These are phyloP conservation scores for Sarcophaga bullata DNA, from an alignment of 1,140 invertebrate species.

Conservation along the genomic window DNA sequence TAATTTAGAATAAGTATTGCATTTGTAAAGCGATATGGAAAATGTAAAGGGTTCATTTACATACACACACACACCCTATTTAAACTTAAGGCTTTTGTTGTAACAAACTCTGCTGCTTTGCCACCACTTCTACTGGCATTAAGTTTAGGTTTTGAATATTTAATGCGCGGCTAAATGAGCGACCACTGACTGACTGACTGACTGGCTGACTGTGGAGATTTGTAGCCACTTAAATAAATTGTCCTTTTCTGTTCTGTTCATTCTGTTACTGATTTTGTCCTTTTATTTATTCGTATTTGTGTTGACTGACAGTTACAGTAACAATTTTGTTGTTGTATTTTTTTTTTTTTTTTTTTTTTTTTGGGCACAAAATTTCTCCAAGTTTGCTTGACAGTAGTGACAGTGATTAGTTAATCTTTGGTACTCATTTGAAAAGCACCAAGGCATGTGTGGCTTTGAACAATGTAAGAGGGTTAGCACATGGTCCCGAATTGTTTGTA, in stretches of 20 bases:
- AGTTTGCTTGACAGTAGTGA: neutral
- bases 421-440: neutral
- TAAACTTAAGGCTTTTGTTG: too few species aligned
- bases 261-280: neutral
- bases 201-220: slow-evolving; percentile 16
- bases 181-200: neutral
- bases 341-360: neutral
- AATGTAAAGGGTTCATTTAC: too few species aligned
- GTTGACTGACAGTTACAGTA: neutral
- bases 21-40: too few species aligned
- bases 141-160: slow-evolving; percentile 44
- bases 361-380: neutral
- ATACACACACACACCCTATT: too few species aligned
- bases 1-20: too few species aligned
- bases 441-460: neutral
- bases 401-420: slow-evolving; percentile 20
- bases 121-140: neutral
- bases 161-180: slow-evolving; percentile 45
- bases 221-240: slow-evolving; percentile 38
- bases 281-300: too few species aligned
- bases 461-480: slow-evolving; percentile 50
- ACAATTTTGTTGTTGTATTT: slow-evolving; percentile 1
- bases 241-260: slow-evolving; percentile 2
- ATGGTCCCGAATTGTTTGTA: neutral
- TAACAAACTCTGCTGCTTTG: too few species aligned